A percentile compares a stretch with the other conserved stretches of the same genome.
Evolutionary conservation across 2,113 vertebrate genomes (phyloP).

Genomic region (Tamias sibiricus): DNA sequence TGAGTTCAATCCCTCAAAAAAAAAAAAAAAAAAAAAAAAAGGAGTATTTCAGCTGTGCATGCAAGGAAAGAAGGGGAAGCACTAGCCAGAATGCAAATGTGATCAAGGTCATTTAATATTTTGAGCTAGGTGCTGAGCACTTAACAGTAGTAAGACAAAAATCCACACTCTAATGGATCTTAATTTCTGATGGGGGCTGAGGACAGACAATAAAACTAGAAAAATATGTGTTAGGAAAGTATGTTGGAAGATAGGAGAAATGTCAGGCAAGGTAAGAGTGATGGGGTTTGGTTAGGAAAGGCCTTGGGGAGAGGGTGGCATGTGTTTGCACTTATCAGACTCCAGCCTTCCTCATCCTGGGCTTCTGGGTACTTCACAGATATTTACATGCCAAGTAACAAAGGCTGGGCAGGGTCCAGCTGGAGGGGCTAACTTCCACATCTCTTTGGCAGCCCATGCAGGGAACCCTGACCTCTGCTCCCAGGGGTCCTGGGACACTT

Average conservation of each 20-base stretch:
- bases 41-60: not conserved
- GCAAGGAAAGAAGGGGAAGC: not conserved
- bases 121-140: not conserved
- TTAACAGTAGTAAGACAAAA: not conserved
- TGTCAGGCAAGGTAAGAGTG: not conserved
- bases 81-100: not conserved
- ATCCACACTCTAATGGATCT: not conserved
- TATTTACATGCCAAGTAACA: not conserved
- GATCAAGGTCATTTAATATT: not conserved
- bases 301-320: not conserved
- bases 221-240: not conserved
- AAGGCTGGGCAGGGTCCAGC: not conserved
- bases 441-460: constrained; percentile 37
- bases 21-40: no score
- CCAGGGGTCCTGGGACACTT: constrained; percentile 55
- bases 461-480: constrained; percentile 18
- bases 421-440: not conserved
- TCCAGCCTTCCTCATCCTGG: not conserved
- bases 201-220: not conserved
- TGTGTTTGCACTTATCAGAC: not conserved
- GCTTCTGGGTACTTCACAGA: not conserved
- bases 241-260: not conserved
- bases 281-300: not conserved
- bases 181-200: not conserved
- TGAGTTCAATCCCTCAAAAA: no score